Evolutionary conservation across 2,888 invertebrate genomes (phyloP).

Genomic region (Diarsia brunnea): DNA sequence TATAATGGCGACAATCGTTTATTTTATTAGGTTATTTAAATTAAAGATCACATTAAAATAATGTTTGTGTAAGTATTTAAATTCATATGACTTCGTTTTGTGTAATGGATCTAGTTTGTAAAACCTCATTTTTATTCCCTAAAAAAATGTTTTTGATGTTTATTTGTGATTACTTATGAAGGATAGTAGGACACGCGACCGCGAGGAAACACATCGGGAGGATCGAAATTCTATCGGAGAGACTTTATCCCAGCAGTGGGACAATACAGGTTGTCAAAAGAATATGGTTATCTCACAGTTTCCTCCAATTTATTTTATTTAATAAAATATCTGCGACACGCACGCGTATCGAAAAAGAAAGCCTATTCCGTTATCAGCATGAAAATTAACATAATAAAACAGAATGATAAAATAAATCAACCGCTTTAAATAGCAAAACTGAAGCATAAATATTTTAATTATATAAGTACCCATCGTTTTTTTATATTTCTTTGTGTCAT

Average conservation of each 20-base stretch:
- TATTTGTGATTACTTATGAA: neutral
- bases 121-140: neutral
- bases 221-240: neutral
- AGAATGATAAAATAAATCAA: constrained; percentile 33
- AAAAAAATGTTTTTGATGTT: neutral
- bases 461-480: neutral
- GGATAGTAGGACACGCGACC: neutral
- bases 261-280: neutral
- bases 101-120: neutral
- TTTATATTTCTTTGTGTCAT: neutral
- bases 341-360: constrained; percentile 19
- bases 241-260: neutral
- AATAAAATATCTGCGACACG: neutral
- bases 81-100: neutral
- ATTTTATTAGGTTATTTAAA: constrained; percentile 1
- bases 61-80: neutral
- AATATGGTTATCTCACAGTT: neutral
- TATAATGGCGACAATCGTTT: neutral
- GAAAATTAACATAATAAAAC: constrained; percentile 34
- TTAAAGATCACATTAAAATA: neutral
- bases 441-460: constrained; percentile 20
- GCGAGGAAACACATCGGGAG: neutral
- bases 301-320: neutral
- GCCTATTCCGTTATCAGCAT: constrained; percentile 38
- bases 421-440: constrained; percentile 17